These are phyloP conservation scores for Pseudorasbora parva DNA, from an alignment of 2,113 vertebrate species.

Conservation along the genomic window DNA sequence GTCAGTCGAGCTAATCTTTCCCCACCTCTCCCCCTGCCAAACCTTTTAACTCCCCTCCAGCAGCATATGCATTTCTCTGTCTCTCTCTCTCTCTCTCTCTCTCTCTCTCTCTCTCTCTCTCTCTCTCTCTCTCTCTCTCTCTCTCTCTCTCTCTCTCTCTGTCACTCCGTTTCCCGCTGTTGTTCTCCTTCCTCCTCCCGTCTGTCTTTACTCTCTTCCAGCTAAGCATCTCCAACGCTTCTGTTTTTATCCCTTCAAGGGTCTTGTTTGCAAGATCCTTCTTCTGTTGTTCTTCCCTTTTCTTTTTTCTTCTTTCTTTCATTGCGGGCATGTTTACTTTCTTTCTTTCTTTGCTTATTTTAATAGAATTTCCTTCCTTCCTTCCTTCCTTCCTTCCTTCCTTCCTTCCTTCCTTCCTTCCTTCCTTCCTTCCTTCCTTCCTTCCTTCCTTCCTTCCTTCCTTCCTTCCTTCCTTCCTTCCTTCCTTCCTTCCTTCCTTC, in stretches of 20 bases:
- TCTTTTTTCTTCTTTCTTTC: not conserved
- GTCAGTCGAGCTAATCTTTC: conserved; percentile 77
- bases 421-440: not conserved
- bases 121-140: not conserved
- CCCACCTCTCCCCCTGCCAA: conserved; percentile 63
- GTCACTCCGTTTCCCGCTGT: not conserved
- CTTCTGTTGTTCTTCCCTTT: not conserved
- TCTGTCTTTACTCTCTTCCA: not conserved
- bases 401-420: too few relatives aligned
- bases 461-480: too few relatives aligned
- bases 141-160: not conserved
- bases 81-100: not conserved
- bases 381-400: too few relatives aligned
- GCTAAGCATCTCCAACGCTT: not conserved
- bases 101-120: not conserved
- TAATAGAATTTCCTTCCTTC: too few relatives aligned
- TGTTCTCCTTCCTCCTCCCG: not conserved
- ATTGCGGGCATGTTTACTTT: not conserved
- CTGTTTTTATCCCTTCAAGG: not conserved
- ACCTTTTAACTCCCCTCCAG: conserved; percentile 62
- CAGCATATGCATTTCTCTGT: conserved; percentile 44
- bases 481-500: not conserved
- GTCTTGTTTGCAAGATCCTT: not conserved
- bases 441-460: not conserved
- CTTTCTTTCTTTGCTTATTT: not conserved